Evolutionary conservation across 2,888 invertebrate species (phyloP), one percentile per base, ranked within the genome.

Genomic region (Eupsilia transversa): DNA sequence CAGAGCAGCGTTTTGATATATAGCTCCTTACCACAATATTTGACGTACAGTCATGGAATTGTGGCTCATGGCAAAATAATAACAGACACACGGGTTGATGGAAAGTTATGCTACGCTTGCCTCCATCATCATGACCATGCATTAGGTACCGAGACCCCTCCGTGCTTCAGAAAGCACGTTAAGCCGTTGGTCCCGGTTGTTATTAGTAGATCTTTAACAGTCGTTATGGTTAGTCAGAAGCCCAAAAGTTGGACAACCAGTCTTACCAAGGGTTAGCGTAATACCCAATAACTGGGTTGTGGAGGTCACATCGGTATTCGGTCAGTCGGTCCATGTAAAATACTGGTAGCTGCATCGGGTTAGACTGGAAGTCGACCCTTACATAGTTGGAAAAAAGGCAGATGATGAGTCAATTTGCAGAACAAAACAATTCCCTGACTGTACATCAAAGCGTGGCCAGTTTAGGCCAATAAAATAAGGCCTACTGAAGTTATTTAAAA

Each of bases 371-470:
- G 35, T 17, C 1, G 14, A 60, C 12, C 12, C 3, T 23, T 23
- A 33, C 6, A 59, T 23, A 57, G 12, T 59, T 59, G 3, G n/a
- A 12, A 3, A 23, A 54, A 59, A 59, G 23, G 33, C 30, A 52
- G 12, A 17, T 14, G 27, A 27, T 14, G 30, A 30, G 12, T 59
- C 35, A 35, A 60, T 60, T 60, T 65, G 30, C 30, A 52, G 52
- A 27, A 66, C 17, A 66, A 71, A 17, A 27, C 5, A 1, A 56
- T 56, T 23, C 33, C 3, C 2, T 35, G 56, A 56, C n/a, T 72
- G n/a, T 65, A 54, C n/a, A 41, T 71, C 17, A 35, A 27, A 33
- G 14, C 56, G 35, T 64, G 27, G 56, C 61, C 38, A 77, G 20
- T 7, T 10, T 17, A 17, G 7, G 30, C 38, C 46, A 17, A 30